These are phyloP conservation scores for Aramus guarauna DNA, from an alignment of 2,113 vertebrate genomes.

Conservation along the genomic window DNA sequence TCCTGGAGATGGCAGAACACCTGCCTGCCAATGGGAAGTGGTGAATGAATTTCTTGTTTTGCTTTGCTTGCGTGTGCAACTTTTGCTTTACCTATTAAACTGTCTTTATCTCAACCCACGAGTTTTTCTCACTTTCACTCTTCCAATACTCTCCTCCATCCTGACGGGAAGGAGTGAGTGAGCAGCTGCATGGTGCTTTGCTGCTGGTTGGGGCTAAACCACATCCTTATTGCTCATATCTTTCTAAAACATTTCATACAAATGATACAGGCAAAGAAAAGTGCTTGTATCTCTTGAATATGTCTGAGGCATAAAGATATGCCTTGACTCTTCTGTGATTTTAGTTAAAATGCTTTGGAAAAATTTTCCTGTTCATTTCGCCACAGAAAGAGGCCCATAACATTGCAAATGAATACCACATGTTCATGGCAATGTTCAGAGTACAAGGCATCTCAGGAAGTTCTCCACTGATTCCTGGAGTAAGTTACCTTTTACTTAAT, in stretches of 20 bases:
- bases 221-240: neutral
- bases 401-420: neutral
- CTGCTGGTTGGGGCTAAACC: too few relatives aligned
- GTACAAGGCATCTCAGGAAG: neutral
- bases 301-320: neutral
- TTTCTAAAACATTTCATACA: neutral
- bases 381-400: neutral
- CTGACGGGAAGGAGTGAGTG: too few relatives aligned
- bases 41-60: too few relatives aligned
- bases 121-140: too few relatives aligned
- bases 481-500: neutral
- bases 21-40: too few relatives aligned
- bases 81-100: too few relatives aligned
- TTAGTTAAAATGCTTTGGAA: neutral
- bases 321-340: neutral
- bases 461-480: neutral
- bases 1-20: too few relatives aligned
- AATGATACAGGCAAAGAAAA: neutral
- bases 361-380: neutral
- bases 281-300: neutral
- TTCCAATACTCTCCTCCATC: too few relatives aligned
- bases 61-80: too few relatives aligned
- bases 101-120: too few relatives aligned
- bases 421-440: neutral
- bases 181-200: too few relatives aligned